phyloP scores from a whole-genome alignment of 2,888 invertebrate genomes.

The Chymomyza procnemis region DNA sequence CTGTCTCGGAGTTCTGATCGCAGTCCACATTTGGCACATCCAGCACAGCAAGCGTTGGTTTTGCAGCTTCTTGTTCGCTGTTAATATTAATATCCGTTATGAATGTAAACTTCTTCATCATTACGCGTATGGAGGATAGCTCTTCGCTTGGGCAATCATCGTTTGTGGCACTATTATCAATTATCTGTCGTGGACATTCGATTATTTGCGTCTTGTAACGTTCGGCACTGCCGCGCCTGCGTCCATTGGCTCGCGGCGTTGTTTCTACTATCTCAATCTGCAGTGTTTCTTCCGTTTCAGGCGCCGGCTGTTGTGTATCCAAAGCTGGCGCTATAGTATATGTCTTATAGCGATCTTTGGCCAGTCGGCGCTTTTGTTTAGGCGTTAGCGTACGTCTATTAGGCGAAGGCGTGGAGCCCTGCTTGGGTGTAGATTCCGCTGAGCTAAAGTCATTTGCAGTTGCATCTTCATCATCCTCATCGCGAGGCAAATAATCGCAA shows the following conservation, averaged over 20 bases:
- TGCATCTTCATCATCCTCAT: conserved; percentile 71
- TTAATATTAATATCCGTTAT: conserved; percentile 76
- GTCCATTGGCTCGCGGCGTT: conserved; percentile 44
- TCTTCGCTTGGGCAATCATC: conserved; percentile 59
- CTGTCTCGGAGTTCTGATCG: conserved; percentile 82
- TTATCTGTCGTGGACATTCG: conserved; percentile 50
- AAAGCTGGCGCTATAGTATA: conserved; percentile 87
- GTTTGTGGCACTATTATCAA: conserved; percentile 20
- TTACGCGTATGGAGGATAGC: conserved; percentile 70
- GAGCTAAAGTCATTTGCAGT: conserved; percentile 84
- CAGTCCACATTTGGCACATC: conserved; percentile 79
- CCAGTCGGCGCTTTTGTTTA: conserved; percentile 86
- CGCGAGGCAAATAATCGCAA: conserved; percentile 78
- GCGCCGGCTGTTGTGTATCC: conserved; percentile 70
- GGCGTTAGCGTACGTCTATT: conserved; percentile 81
- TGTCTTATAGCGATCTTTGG: conserved; percentile 89
- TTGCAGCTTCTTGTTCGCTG: conserved; percentile 70
- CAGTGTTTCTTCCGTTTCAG: conserved; percentile 70
- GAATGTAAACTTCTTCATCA: conserved; percentile 75
- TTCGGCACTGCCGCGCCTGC: conserved; percentile 80
- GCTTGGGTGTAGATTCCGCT: conserved; percentile 87
- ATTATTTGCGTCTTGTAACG: conserved; percentile 87
- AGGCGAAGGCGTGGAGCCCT: conserved; percentile 75
- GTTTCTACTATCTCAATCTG: conserved; percentile 76
- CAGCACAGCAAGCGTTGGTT: conserved; percentile 68